Conservation (phyloP, 2,888 invertebrate species). For the Drosophila anomalipes region DNA sequence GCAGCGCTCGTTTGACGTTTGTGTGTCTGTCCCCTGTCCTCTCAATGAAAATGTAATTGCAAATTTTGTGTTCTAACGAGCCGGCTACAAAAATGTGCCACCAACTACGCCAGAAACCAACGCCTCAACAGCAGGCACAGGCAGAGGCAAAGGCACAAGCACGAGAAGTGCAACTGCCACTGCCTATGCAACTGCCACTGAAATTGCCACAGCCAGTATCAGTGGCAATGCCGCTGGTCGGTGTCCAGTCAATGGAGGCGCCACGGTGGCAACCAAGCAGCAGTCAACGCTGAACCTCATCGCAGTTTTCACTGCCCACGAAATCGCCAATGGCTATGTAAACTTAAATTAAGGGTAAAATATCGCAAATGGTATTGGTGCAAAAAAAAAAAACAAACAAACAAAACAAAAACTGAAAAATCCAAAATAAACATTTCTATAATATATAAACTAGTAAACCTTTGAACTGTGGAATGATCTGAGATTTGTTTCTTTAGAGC, state of each 20-base stretch:
- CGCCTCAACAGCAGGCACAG: constrained; percentile 43
- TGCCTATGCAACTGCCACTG: constrained; percentile 24
- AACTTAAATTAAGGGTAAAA: constrained; percentile 84
- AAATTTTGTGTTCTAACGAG: constrained; percentile 43
- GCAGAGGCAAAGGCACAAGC: constrained; percentile 24
- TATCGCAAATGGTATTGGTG: constrained; percentile 85
- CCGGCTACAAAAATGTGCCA: constrained; percentile 54
- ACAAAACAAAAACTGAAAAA: constrained; percentile 43
- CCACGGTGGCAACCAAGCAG: constrained; percentile 48
- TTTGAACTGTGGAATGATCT: not conserved
- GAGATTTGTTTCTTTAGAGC: constrained; percentile 14
- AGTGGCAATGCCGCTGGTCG: constrained; percentile 32
- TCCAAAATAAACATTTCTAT: constrained; percentile 20
- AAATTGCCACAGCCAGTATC: constrained; percentile 25
- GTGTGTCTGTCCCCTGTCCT: constrained; percentile 53
- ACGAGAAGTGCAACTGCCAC: constrained; percentile 19
- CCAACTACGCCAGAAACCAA: constrained; percentile 41
- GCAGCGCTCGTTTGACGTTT: constrained; percentile 67
- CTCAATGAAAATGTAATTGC: constrained; percentile 10
- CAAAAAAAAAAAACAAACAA: constrained; percentile 63
- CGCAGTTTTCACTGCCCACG: constrained; percentile 51
- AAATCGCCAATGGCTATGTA: constrained; percentile 75
- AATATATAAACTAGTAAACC: constrained; percentile 15
- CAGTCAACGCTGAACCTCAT: constrained; percentile 60
- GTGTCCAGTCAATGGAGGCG: constrained; percentile 40